Conservation (phyloP, 2,113 vertebrate genomes). For the Diphyllodes magnificus region DNA sequence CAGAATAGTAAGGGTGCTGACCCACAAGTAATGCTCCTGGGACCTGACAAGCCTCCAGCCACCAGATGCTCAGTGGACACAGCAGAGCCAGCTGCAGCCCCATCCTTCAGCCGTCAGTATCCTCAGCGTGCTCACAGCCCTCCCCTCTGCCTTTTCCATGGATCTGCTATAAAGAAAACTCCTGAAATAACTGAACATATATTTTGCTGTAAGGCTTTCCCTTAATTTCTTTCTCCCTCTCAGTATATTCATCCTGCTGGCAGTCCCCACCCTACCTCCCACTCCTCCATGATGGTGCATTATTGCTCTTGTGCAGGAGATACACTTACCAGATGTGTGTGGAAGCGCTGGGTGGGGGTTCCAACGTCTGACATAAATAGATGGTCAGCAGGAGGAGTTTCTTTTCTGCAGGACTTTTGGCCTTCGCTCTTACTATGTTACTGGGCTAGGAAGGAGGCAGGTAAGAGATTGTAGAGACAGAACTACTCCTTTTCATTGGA, state of each 20-base stretch:
- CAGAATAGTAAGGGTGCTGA: not conserved
- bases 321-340: not conserved
- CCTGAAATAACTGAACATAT: not conserved
- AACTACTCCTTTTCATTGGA: not conserved
- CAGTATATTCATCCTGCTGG: not conserved
- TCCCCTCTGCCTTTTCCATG: not conserved
- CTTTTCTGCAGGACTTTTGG: not conserved
- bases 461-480: not conserved
- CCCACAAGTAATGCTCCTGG: accelerated
- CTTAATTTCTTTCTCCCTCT: not conserved
- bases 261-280: not conserved
- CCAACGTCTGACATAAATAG: not conserved
- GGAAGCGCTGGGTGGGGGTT: not conserved
- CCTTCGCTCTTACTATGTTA: not conserved
- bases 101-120: not conserved
- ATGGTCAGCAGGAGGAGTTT: not conserved
- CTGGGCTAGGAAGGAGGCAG: not conserved
- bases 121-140: not conserved
- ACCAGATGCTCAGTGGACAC: not conserved
- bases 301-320: not conserved
- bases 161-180: not conserved
- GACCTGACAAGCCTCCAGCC: not conserved
- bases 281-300: not conserved
- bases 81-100: not conserved
- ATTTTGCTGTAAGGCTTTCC: not conserved